Conservation (phyloP, 2,113 vertebrate species). For the Mionectes macconnelli region DNA sequence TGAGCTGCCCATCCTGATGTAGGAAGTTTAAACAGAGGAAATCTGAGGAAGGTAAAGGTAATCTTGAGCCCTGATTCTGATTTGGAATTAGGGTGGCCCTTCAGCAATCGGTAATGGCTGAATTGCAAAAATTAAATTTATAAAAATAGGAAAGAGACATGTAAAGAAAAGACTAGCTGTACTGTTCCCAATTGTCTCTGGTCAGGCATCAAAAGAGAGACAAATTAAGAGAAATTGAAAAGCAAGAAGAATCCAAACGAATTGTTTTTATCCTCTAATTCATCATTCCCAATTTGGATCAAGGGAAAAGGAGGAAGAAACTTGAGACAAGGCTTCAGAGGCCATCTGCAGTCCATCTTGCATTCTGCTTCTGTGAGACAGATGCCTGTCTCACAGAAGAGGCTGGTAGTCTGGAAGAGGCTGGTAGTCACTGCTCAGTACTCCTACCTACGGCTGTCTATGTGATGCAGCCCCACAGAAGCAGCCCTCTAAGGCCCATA, state of each 20-base stretch:
- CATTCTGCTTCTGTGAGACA: conserved; percentile 46
- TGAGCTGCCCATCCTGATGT: background rate
- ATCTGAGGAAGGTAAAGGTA: conserved; percentile 60
- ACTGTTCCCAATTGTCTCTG: conserved; percentile 54
- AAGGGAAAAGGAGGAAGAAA: conserved; percentile 41
- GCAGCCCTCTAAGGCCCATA: background rate
- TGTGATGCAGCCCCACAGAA: background rate
- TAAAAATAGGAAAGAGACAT: conserved; percentile 35
- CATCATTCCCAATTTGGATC: conserved; percentile 51
- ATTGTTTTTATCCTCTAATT: conserved; percentile 55
- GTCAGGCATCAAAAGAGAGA: conserved; percentile 54
- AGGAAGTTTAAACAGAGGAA: conserved; percentile 14
- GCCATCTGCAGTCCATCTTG: conserved; percentile 59
- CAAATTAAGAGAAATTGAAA: conserved; percentile 60
- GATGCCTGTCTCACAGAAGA: too few relatives aligned
- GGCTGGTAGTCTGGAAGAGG: background rate
- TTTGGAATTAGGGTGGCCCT: conserved; percentile 42
- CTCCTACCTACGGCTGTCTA: background rate
- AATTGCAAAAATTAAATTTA: conserved; percentile 54
- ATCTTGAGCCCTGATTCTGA: conserved; percentile 13
- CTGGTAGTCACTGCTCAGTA: background rate
- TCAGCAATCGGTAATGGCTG: background rate
- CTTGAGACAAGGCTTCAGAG: conserved; percentile 52
- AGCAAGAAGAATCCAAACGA: conserved; percentile 22
- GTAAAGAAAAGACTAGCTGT: conserved; percentile 17